These are phyloP conservation scores for Dromiciops gliroides DNA, from an alignment of 2,113 vertebrate species.

Conservation along the genomic window DNA sequence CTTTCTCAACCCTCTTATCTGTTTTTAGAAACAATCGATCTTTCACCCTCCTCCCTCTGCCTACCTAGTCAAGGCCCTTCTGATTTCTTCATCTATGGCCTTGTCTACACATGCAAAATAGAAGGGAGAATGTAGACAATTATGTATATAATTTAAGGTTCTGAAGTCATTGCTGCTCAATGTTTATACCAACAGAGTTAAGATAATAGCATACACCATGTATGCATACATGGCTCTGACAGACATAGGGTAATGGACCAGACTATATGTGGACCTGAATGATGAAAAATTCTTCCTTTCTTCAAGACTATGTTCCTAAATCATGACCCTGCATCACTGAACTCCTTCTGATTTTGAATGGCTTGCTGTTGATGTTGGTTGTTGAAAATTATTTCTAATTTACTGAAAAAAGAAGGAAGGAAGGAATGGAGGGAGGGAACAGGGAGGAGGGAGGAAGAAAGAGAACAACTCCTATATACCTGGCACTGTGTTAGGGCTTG, in stretches of 20 bases:
- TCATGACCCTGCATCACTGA: background rate
- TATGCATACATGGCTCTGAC: background rate
- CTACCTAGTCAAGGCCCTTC: conserved; percentile 35
- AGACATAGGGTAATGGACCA: background rate
- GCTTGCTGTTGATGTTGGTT: conserved; percentile 1
- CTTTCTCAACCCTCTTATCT: conserved; percentile 20
- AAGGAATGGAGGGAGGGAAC: background rate
- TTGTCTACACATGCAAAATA: conserved; percentile 52
- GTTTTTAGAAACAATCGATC: conserved; percentile 52
- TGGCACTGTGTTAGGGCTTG: background rate
- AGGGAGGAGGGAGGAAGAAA: background rate
- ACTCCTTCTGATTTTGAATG: background rate
- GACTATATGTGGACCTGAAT: conserved; percentile 1
- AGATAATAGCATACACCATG: background rate
- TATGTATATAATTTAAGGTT: background rate
- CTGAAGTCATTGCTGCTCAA: conserved; percentile 13
- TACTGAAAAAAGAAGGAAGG: background rate
- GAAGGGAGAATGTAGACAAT: conserved; percentile 34
- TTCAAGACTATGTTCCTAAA: conserved; percentile 7
- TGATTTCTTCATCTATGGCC: conserved; percentile 41
- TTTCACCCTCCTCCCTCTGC: conserved; percentile 56
- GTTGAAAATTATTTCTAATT: conserved; percentile 33
- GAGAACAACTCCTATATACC: background rate
- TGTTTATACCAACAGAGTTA: background rate
- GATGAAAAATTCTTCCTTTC: conserved; percentile 24